Base-by-base conservation (phyloP, 2,797 vertebrate genomes). In the Acestrorhynchus altus region DNA sequence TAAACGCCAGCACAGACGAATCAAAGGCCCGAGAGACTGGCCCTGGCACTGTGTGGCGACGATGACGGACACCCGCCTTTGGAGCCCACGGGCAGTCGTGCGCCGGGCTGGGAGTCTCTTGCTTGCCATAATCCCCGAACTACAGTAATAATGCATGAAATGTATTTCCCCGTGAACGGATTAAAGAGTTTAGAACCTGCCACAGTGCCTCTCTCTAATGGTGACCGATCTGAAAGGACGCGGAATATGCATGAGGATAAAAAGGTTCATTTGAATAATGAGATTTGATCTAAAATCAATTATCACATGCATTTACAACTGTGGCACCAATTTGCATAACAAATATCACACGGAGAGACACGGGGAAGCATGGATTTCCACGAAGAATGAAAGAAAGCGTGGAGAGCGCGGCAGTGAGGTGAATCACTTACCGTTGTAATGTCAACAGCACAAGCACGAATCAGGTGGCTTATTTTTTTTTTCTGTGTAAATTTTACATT, bases 241-340 rank as follows among this genome's bases (percentile, higher is more conserved):
- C 20, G 44, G 65, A 60, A 51, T 57, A 70, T 74, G 75, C 77
- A 81, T 81, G 63, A 74, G 66, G 18, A 74, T 70, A 24, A 73
- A 77, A 51, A 70, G 49, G 28, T 7, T 40, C 42, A 79, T 84
- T 76, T 81, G 59, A 68, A 81, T 76, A 79, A 81, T 77, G 9
- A 73, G 52, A 65, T 57, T 77, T 70, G n/a, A 73, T 81, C 76
- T 70, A 73, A 83, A 84, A 79, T 79, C 52, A 81, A 81, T 76
- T 84, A 81, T 40, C 13, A 73, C 69, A 81, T 70, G 24, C 49
- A 74, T 81, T 26, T 40, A 71, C 18, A 67, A 63, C 74, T 54
- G 67, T 66, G 18, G n/a, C 28, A 15, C 51, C 59, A 70, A 70
- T 79, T 70, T 64, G 31, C 26, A 77, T 68, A 63, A 77, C 31